Evolutionary conservation across 2,797 vertebrate species (phyloP).

Genomic region (Mus caroli): DNA sequence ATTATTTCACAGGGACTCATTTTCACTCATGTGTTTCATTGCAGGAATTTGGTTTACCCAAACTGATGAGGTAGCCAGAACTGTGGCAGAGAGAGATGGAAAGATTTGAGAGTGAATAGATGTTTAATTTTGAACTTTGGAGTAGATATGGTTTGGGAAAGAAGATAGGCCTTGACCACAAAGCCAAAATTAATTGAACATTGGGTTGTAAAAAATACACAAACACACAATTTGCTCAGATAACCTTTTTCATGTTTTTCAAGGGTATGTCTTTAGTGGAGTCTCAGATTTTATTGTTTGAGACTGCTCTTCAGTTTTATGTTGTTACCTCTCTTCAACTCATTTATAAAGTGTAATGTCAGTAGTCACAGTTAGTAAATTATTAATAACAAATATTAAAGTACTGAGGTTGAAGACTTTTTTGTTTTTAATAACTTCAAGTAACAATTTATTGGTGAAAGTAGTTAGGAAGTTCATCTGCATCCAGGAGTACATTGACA

Average conservation of each 20-base stretch:
- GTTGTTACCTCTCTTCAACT: background rate
- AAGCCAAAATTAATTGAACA: conserved; percentile 35
- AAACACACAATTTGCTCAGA: conserved; percentile 26
- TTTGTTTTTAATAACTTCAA: conserved; percentile 45
- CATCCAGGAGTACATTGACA: background rate
- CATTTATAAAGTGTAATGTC: background rate
- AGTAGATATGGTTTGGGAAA: background rate
- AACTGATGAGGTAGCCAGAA: background rate
- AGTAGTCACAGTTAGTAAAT: background rate
- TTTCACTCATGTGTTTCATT: background rate
- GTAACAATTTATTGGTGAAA: conserved; percentile 44
- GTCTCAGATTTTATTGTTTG: background rate
- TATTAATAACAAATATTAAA: background rate
- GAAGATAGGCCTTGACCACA: background rate
- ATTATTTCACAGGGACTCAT: background rate
- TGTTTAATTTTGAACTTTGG: background rate
- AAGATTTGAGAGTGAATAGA: background rate
- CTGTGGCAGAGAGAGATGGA: too few species aligned
- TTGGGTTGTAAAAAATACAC: background rate
- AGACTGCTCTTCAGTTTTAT: background rate
- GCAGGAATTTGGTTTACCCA: background rate
- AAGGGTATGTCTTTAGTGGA: background rate
- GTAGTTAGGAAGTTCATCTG: background rate
- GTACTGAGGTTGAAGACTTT: background rate
- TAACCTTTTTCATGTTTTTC: background rate